Conservation (phyloP, 64 coral and sea anemone genomes). For the Stichodactyla mertensii region DNA sequence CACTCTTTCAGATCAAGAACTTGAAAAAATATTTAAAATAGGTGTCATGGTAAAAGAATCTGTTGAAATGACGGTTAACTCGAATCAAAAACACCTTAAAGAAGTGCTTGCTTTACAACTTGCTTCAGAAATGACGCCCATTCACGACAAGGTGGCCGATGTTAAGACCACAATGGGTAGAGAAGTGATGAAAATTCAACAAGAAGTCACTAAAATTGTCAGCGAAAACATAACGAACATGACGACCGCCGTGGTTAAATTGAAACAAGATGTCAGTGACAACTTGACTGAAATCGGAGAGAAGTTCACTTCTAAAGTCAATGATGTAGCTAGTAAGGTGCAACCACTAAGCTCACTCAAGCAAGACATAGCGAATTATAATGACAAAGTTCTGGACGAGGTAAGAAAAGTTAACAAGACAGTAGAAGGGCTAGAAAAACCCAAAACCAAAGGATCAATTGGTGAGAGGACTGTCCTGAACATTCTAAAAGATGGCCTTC, state of each 20-base stretch:
- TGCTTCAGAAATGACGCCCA: conserved; percentile 7
- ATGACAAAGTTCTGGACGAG: background rate
- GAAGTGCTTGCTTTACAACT: conserved; percentile 1
- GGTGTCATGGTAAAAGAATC: conserved; percentile 31
- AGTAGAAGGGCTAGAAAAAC: background rate
- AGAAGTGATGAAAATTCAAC: background rate
- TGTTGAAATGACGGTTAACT: background rate
- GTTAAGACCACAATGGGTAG: background rate
- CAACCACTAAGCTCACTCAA: background rate
- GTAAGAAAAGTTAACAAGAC: background rate
- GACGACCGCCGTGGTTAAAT: background rate
- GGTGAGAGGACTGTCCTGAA: conserved; percentile 8
- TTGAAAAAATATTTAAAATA: conserved; percentile 16
- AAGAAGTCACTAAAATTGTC: background rate
- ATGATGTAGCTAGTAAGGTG: background rate
- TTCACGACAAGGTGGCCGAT: background rate
- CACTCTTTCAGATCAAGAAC: background rate
- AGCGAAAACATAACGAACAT: background rate
- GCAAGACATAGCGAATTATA: background rate
- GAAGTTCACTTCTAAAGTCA: background rate
- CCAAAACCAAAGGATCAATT: conserved; percentile 6
- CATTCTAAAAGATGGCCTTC: background rate
- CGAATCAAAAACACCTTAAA: conserved; percentile 22
- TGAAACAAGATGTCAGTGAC: background rate
- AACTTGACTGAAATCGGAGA: background rate